These are phyloP conservation scores for Tethya wilhelma DNA, from an alignment of 37 sponge, comb jelly and placozoan species.

Conservation along the genomic window DNA sequence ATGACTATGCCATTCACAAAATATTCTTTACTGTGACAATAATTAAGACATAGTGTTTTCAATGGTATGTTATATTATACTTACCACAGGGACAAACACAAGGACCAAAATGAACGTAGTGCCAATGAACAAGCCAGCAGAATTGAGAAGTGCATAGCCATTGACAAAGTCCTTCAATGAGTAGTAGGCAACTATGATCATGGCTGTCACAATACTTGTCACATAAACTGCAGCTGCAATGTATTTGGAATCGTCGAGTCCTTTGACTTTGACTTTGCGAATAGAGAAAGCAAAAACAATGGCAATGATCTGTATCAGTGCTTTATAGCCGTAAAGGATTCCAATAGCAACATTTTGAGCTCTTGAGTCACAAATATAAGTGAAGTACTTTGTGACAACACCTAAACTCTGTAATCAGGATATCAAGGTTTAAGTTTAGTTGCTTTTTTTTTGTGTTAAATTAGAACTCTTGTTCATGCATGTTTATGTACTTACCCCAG, in stretches of 20 bases:
- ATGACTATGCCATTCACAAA: too few species aligned
- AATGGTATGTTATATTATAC: too few species aligned
- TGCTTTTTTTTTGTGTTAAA: not conserved
- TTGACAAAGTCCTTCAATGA: constrained; percentile 33
- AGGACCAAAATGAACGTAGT: constrained; percentile 44
- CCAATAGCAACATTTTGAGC: constrained; percentile 20
- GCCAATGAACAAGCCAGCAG: constrained; percentile 16
- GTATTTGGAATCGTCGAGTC: constrained; percentile 50
- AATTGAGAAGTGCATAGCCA: constrained; percentile 10
- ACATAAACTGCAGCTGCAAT: constrained; percentile 51
- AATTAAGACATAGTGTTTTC: not conserved
- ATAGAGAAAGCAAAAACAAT: constrained; percentile 47
- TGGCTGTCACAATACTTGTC: constrained; percentile 34
- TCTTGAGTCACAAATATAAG: constrained; percentile 13
- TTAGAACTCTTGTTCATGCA: not conserved
- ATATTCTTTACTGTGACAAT: not conserved
- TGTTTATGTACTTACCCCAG: constrained; percentile 11
- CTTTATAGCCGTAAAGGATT: constrained; percentile 52
- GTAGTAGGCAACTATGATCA: constrained; percentile 21
- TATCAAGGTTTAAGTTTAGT: not conserved
- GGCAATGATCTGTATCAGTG: constrained; percentile 44
- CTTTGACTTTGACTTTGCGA: constrained; percentile 54
- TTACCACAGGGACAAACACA: constrained; percentile 48
- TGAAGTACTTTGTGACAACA: constrained; percentile 6
- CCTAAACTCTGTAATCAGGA: not conserved